Evolutionary conservation across 2,797 vertebrate genomes (phyloP).

Genomic region (Pseudotriccus pelzelni): DNA sequence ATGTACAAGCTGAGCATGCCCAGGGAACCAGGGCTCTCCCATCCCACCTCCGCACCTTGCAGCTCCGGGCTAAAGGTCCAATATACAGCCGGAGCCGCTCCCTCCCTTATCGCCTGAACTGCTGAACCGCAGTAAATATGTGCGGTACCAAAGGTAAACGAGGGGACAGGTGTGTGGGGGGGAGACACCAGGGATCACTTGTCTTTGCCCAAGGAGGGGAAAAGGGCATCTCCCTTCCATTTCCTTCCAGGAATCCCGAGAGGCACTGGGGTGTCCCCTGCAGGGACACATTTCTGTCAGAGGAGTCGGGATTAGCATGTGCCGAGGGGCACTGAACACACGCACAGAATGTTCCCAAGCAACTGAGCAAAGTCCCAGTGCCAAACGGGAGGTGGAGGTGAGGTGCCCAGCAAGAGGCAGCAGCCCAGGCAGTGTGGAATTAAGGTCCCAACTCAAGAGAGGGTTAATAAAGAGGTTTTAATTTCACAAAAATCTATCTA

Average conservation of each 20-base stretch:
- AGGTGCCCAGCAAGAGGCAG: background rate
- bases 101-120: background rate
- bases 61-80: constrained; percentile 10
- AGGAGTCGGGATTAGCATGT: accelerated
- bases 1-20: background rate
- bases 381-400: accelerated
- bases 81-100: background rate
- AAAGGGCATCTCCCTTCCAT: background rate
- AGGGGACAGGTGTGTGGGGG: background rate
- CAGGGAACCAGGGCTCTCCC: background rate
- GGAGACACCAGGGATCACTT: background rate
- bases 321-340: background rate
- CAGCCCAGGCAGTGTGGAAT: constrained; percentile 11
- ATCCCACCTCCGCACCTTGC: accelerated
- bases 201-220: background rate
- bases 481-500: constrained; percentile 76
- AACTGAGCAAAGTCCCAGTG: accelerated
- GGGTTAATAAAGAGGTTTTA: constrained; percentile 80
- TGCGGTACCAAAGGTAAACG: background rate
- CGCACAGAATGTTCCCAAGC: background rate
- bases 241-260: background rate
- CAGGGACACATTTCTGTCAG: accelerated
- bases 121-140: background rate
- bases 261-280: accelerated
- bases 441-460: constrained; percentile 33